Base-by-base conservation (phyloP, 2,888 invertebrate species). In the Clistopyga incitator region DNA sequence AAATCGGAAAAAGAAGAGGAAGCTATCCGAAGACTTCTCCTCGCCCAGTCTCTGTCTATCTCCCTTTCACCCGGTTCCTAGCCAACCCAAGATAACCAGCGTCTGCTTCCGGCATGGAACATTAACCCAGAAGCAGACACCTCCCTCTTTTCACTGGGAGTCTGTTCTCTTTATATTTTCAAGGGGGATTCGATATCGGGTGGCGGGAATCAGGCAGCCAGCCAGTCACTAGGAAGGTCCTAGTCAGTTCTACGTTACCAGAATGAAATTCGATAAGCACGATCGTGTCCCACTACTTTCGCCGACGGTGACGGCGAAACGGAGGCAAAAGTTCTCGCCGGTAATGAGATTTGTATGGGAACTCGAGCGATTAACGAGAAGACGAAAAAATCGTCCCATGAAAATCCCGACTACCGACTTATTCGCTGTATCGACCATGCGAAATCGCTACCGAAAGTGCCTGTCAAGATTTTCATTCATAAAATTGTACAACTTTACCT, bases 61-160 rank as follows among this genome's bases (percentile, higher is more conserved):
- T 20, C 47, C 20, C 52, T 59, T 59, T 59, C 20, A 50, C 68
- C 15, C 56, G 29, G 45, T 82, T 20, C 42, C 67, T 50, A 20
- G 52, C 75, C 64, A 75, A 78, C 18, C 70, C 75, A 65, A 65
- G 82, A 83, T 83, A 79, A 78, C 77, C 74, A 50, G n/a, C 67
- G 76, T 72, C 83, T 71, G 83, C 34, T 83, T 83, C 83, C 83
- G 83, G 79, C 75, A 54, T 67, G 65, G 59, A 79, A 76, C 79
- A 79, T 83, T 83, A 79, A 83, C 83, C 83, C 82, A 79, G 76
- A 78, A 79, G 76, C 23, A 52, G 64, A 82, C 78, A 75, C 64
- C 74, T 70, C 47, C 11, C 38, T 42, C 71, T 59, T 61, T 67
- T 34, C 61, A n/a, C n/a, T 13, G 8, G 13, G 72, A 11, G 64